Conservation (phyloP, 1,140 invertebrate genomes). For the Drosophila leontia region DNA sequence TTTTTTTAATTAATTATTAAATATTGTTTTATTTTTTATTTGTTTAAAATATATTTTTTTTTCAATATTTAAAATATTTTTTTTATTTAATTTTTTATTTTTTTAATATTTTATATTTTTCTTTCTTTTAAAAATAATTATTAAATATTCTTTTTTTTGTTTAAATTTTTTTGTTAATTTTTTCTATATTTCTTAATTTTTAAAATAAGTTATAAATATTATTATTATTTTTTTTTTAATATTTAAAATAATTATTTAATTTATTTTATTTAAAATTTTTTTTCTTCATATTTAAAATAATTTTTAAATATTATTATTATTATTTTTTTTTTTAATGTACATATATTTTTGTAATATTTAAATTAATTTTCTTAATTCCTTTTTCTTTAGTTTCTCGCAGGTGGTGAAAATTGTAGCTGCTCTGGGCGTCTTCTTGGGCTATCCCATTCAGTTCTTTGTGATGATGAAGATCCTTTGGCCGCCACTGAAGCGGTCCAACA, state of each 20-base stretch:
- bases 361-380: too few relatives aligned
- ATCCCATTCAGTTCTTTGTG: slow-evolving; percentile 95
- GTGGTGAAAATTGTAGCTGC: slow-evolving; percentile 89
- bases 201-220: too few relatives aligned
- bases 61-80: too few relatives aligned
- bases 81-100: too few relatives aligned
- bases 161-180: too few relatives aligned
- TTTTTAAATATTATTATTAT: not conserved
- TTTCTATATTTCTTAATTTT: too few relatives aligned
- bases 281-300: not conserved
- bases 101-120: too few relatives aligned
- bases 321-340: not conserved
- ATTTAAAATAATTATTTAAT: not conserved
- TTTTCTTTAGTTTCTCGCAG: slow-evolving; percentile 87
- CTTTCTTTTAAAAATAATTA: too few relatives aligned
- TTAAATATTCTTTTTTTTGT: too few relatives aligned
- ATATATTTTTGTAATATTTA: not conserved
- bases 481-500: slow-evolving; percentile 84
- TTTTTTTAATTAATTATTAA: too few relatives aligned
- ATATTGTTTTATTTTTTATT: too few relatives aligned
- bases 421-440: slow-evolving; percentile 91
- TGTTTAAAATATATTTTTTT: too few relatives aligned
- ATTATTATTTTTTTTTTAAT: not conserved
- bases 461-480: slow-evolving; percentile 90
- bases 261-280: not conserved